Conservation (phyloP, 2,888 invertebrate species). For the Poecilus cupreus region DNA sequence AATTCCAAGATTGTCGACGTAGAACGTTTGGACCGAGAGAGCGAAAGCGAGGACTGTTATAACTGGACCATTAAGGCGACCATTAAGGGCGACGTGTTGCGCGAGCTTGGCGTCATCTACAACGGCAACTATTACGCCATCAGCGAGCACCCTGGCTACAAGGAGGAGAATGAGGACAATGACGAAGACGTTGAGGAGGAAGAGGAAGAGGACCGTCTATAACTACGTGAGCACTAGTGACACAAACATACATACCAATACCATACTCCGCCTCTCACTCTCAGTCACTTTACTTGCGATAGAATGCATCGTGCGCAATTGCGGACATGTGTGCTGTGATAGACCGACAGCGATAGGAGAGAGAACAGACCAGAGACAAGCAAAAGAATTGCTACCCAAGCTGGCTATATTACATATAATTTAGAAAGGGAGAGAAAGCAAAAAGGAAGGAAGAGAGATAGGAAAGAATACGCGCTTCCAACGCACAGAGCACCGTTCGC, state of each 20-base stretch:
- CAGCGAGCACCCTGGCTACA: conserved; percentile 95
- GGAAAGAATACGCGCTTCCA: conserved; percentile 57
- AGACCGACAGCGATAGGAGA: conserved; percentile 9
- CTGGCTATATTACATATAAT: conserved; percentile 6
- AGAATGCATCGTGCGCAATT: conserved; percentile 3
- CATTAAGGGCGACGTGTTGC: conserved; percentile 91
- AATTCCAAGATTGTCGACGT: conserved; percentile 96
- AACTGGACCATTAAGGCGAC: conserved; percentile 98
- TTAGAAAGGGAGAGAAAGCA: conserved; percentile 10
- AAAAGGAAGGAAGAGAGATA: conserved; percentile 20
- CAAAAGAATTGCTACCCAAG: conserved; percentile 8
- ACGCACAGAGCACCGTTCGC: conserved; percentile 59
- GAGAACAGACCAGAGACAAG: conserved; percentile 24
- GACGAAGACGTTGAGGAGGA: conserved; percentile 90
- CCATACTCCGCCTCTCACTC: not conserved
- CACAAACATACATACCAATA: not conserved
- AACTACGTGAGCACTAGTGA: conserved; percentile 61
- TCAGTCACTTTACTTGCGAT: not conserved
- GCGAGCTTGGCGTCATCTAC: conserved; percentile 94
- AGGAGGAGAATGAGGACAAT: conserved; percentile 91
- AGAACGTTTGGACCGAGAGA: conserved; percentile 92
- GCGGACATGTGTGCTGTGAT: conserved; percentile 19
- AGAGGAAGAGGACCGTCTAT: conserved; percentile 81
- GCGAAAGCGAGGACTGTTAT: conserved; percentile 94
- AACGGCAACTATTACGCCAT: conserved; percentile 97